phyloP scores from a whole-genome alignment of 2,113 vertebrate genomes.

The Toxotes jaculatrix region DNA sequence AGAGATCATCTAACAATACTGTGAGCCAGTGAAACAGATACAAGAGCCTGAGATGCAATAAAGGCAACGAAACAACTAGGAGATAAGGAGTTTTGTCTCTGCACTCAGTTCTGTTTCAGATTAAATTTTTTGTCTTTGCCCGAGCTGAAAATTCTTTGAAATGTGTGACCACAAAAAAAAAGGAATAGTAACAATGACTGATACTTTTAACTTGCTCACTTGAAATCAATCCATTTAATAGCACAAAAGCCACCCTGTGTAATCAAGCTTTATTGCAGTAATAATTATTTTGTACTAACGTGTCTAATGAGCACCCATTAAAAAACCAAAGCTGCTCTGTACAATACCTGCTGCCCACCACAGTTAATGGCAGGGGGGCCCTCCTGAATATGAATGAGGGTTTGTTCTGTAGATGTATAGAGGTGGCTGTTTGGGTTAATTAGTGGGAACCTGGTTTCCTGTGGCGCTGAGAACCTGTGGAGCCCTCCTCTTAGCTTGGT shows the following conservation, averaged over 20 bases:
- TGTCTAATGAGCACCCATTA: slow-evolving; percentile 66
- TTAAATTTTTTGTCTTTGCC: background rate
- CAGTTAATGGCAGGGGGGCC: slow-evolving; percentile 42
- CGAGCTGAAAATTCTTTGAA: background rate
- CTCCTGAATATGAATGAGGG: slow-evolving; percentile 70
- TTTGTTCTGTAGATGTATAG: slow-evolving; percentile 53
- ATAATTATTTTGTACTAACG: slow-evolving; percentile 68
- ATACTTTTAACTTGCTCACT: slow-evolving; percentile 22
- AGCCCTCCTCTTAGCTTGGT: slow-evolving; percentile 42
- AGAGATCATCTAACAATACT: slow-evolving; percentile 21
- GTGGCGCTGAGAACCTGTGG: slow-evolving; percentile 50
- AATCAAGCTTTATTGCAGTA: slow-evolving; percentile 62
- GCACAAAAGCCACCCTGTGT: slow-evolving; percentile 28
- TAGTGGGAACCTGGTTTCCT: slow-evolving; percentile 60
- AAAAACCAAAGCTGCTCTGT: slow-evolving; percentile 57
- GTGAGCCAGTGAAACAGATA: slow-evolving; percentile 1
- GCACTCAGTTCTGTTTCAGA: slow-evolving; percentile 12
- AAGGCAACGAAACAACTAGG: slow-evolving; percentile 16
- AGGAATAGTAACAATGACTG: background rate
- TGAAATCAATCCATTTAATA: slow-evolving; percentile 37
- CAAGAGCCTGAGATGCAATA: background rate
- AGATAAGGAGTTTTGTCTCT: slow-evolving; percentile 15
- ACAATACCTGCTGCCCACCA: slow-evolving; percentile 63
- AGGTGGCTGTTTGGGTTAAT: slow-evolving; percentile 71
- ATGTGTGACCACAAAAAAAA: background rate